phyloP scores from a whole-genome alignment of 2,113 vertebrate species.

The Gambusia holbrooki region DNA sequence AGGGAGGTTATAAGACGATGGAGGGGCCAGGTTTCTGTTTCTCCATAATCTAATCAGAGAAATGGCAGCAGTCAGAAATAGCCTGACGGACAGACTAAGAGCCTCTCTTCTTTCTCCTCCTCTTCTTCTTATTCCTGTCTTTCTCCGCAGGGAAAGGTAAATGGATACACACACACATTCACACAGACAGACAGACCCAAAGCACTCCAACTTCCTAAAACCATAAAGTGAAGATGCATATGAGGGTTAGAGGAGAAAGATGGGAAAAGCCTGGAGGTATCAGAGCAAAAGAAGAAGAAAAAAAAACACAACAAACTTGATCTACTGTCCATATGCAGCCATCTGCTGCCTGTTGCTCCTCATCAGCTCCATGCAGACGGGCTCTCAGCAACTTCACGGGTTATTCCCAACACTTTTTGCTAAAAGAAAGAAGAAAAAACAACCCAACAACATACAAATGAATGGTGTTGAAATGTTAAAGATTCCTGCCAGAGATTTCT shows the following conservation, averaged over 20 bases:
- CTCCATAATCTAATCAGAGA: slow-evolving; percentile 81
- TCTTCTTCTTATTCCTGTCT: slow-evolving; percentile 69
- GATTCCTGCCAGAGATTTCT: too few relatives aligned
- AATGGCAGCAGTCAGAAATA: slow-evolving; percentile 83
- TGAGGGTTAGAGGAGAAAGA: slow-evolving; percentile 53
- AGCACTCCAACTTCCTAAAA: slow-evolving; percentile 59
- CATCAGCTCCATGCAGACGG: slow-evolving; percentile 21
- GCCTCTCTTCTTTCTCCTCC: slow-evolving; percentile 72
- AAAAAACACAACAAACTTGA: slow-evolving; percentile 25
- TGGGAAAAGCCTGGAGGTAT: slow-evolving; percentile 64
- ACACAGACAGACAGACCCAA: background rate
- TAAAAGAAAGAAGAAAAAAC: too few relatives aligned
- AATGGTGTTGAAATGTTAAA: too few relatives aligned
- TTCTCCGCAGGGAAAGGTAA: slow-evolving; percentile 68
- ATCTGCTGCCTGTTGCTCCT: slow-evolving; percentile 32
- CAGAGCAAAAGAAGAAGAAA: slow-evolving; percentile 14
- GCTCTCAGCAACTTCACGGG: slow-evolving; percentile 10
- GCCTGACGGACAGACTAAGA: slow-evolving; percentile 80
- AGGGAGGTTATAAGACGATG: slow-evolving; percentile 67
- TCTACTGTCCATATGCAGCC: slow-evolving; percentile 64
- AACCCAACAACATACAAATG: too few relatives aligned
- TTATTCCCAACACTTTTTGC: background rate
- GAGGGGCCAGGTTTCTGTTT: slow-evolving; percentile 79
- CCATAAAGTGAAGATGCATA: slow-evolving; percentile 68
- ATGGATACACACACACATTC: slow-evolving; percentile 55